A percentile compares a stretch with the other conserved stretches of the same genome.
Conservation (phyloP, 1,140 invertebrate species). For the Philopotamus ludificatus region DNA sequence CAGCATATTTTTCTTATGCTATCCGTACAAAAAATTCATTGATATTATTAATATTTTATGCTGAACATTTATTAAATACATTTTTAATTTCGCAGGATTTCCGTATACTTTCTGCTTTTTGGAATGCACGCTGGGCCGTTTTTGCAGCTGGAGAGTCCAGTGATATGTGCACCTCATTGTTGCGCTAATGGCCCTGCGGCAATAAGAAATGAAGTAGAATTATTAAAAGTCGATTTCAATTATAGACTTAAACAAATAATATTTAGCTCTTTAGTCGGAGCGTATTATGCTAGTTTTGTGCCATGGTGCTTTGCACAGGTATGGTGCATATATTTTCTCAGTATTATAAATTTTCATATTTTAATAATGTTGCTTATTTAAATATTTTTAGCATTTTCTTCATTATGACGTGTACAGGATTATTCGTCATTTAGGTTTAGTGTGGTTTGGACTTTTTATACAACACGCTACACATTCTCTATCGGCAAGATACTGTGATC, state of each 20-base stretch:
- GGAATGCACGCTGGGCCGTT: constrained; percentile 71
- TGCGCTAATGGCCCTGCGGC: constrained; percentile 68
- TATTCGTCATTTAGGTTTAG: constrained; percentile 76
- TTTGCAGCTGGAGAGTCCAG: constrained; percentile 60
- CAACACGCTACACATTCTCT: constrained; percentile 77
- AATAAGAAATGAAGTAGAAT: constrained; percentile 83
- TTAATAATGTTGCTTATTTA: constrained; percentile 3
- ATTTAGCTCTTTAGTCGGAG: constrained; percentile 85
- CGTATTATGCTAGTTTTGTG: constrained; percentile 89
- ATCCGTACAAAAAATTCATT: constrained; percentile 75
- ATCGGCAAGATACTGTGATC: constrained; percentile 76
- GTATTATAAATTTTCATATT: constrained; percentile 10
- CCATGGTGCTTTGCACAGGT: constrained; percentile 88
- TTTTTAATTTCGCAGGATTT: constrained; percentile 58
- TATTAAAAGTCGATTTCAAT: constrained; percentile 84
- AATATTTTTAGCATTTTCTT: constrained; percentile 68
- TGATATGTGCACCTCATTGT: constrained; percentile 62
- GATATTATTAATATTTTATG: constrained; percentile 6
- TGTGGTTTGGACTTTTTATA: constrained; percentile 80
- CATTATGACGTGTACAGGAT: constrained; percentile 86
- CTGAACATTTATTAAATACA: constrained; percentile 5
- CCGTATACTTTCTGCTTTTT: constrained; percentile 85
- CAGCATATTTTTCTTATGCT: constrained; percentile 79
- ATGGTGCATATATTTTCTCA: constrained; percentile 34
- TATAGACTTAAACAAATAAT: constrained; percentile 83